Conservation (phyloP, 1,140 invertebrate species). For the Lepidotrigona ventralis region DNA sequence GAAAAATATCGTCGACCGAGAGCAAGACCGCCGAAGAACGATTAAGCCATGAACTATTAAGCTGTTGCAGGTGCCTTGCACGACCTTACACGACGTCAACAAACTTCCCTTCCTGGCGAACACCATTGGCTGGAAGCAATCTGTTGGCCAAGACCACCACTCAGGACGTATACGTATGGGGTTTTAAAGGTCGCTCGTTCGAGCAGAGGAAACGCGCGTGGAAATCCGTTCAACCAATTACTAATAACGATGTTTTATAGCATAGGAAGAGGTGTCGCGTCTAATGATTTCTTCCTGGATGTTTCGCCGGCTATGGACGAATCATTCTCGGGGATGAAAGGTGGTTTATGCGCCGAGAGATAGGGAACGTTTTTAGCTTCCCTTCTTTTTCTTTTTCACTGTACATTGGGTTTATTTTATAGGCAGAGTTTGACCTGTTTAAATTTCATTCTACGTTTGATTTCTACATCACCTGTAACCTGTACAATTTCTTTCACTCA, state of each 20-base stretch:
- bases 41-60: conserved; percentile 65
- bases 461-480: too few relatives aligned
- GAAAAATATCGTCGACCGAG: conserved; percentile 56
- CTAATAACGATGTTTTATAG: neutral
- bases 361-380: neutral
- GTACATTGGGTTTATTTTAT: too few relatives aligned
- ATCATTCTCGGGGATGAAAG: neutral
- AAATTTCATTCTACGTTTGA: too few relatives aligned
- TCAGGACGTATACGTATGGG: conserved; percentile 17
- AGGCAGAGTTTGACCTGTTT: too few relatives aligned
- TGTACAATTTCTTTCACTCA: too few relatives aligned
- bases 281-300: neutral
- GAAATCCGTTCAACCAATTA: conserved; percentile 38
- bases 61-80: conserved; percentile 65
- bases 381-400: neutral
- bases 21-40: conserved; percentile 48
- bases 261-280: too few relatives aligned
- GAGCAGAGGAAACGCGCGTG: neutral
- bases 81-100: conserved; percentile 54
- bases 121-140: neutral
- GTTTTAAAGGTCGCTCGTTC: conserved; percentile 44
- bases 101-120: conserved; percentile 47
- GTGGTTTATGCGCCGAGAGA: neutral
- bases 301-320: neutral
- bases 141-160: conserved; percentile 7